Base-by-base conservation (phyloP, 1,140 invertebrate species). In the Pinna nobilis region DNA sequence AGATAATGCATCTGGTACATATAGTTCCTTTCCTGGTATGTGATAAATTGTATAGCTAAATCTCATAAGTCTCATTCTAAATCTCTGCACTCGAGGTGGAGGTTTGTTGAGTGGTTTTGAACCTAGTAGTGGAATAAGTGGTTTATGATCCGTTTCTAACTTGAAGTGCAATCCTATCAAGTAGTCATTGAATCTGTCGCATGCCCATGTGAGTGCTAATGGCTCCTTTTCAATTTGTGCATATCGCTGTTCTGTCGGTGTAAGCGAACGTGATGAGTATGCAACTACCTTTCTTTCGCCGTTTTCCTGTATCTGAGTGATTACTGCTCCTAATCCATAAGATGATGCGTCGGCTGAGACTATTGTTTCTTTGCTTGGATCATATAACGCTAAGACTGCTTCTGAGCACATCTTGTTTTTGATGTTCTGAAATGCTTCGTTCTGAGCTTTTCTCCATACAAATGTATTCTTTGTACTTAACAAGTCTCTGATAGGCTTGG, bases 141-240 rank as follows among this genome's bases (percentile, higher is more conserved):
- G n/a, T n/a, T n/a, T n/a, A n/a, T n/a, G n/a, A n/a, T n/a, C n/a
- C n/a, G n/a, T n/a, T n/a, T n/a, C n/a, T n/a, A n/a, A n/a, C n/a
- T n/a, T n/a, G n/a, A n/a, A n/a, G n/a, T n/a, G n/a, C n/a, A n/a
- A n/a, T n/a, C n/a, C n/a, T n/a, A n/a, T n/a, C n/a, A n/a, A n/a
- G n/a, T n/a, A n/a, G n/a, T n/a, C n/a, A n/a, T n/a, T n/a, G 82
- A 92, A 92, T 74, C 88, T 88, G 63, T 87, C 82, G n/a, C 91
- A 86, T 5, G 86, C 89, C 82, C 87, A 92, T 4, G 91, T 75
- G 7, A 92, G 86, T 9, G 89, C 88, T 9, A 91, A 74, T 5
- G 88, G 89, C 83, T 92, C 91, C 80, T 88, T 79, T 78, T 92
- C 89, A 1, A 91, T 87, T 80, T 91, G 88, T 15, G 72, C 71